Conservation (phyloP, 1,140 invertebrate genomes). For the Cyclargus thomasi region DNA sequence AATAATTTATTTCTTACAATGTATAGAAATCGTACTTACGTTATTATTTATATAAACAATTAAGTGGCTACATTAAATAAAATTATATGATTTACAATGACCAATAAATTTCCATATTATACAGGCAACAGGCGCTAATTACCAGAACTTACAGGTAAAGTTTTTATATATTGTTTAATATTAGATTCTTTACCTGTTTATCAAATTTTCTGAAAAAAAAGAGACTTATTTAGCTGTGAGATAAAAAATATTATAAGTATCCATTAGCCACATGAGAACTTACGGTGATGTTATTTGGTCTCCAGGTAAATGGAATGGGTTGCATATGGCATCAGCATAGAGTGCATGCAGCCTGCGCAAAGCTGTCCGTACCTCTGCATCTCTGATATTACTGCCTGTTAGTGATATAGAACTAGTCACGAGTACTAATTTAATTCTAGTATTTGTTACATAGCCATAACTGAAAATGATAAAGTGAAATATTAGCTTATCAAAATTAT, state of each 20-base stretch:
- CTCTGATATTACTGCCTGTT: slow-evolving; percentile 88
- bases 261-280: slow-evolving; percentile 53
- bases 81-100: no score
- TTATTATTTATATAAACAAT: no score
- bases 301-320: slow-evolving; percentile 95
- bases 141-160: no score
- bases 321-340: slow-evolving; percentile 94
- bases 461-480: slow-evolving; percentile 72
- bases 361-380: slow-evolving; percentile 96
- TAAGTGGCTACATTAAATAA: no score
- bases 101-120: no score
- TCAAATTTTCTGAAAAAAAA: slow-evolving; percentile 77
- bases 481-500: neutral
- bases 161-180: slow-evolving; percentile 12
- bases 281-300: slow-evolving; percentile 88
- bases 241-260: neutral
- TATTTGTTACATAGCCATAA: slow-evolving; percentile 98
- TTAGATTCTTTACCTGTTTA: slow-evolving; percentile 75
- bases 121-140: no score
- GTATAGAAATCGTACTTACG: no score
- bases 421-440: slow-evolving; percentile 95
- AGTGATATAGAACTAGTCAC: slow-evolving; percentile 95
- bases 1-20: no score
- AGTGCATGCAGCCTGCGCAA: slow-evolving; percentile 92
- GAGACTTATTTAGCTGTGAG: neutral